Conservation (phyloP, 2,888 invertebrate species). For the Apocheima hispidaria region DNA sequence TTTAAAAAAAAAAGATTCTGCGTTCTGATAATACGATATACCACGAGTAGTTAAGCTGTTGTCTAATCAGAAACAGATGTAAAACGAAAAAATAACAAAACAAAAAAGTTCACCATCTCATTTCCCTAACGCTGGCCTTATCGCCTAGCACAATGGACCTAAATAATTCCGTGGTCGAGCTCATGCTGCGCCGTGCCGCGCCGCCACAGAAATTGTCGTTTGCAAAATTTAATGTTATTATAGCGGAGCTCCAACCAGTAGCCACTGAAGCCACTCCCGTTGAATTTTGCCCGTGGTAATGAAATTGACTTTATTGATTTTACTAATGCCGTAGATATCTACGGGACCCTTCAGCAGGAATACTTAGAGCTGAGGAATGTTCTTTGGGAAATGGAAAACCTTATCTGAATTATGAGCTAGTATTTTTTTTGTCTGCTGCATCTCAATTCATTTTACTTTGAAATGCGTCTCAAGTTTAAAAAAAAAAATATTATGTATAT, state of each 20-base stretch:
- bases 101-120: background rate
- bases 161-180: slow-evolving; percentile 18
- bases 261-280: slow-evolving; percentile 7
- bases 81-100: too few species aligned
- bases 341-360: background rate
- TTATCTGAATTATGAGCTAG: too few species aligned
- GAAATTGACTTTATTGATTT: slow-evolving; percentile 20
- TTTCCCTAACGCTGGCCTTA: slow-evolving; percentile 7
- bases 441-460: too few species aligned
- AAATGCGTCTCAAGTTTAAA: too few species aligned
- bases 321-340: slow-evolving; percentile 8
- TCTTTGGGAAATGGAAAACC: background rate
- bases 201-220: slow-evolving; percentile 15
- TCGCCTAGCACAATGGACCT: slow-evolving; percentile 15
- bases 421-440: too few species aligned
- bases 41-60: too few species aligned
- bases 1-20: too few species aligned
- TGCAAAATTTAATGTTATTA: slow-evolving; percentile 23
- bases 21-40: too few species aligned
- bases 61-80: too few species aligned
- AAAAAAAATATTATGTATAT: too few species aligned
- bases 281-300: slow-evolving; percentile 12
- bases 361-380: background rate
- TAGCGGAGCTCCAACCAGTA: slow-evolving; percentile 4
- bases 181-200: background rate